These are phyloP conservation scores for Eumacrocentrus americanus DNA, from an alignment of 2,888 invertebrate genomes.

Conservation along the genomic window DNA sequence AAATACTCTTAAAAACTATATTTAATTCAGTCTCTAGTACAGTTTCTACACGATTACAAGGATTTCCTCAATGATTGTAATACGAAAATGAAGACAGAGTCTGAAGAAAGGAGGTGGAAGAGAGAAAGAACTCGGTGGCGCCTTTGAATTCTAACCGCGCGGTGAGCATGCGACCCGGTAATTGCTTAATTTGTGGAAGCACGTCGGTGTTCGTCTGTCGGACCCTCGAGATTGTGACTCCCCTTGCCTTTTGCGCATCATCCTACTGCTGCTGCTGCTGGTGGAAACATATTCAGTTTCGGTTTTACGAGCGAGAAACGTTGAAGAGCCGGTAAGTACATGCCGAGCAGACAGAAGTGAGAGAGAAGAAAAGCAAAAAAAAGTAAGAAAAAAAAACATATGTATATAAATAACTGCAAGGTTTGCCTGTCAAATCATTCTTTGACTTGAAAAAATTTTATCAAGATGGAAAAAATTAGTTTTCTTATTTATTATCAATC, in stretches of 20 bases:
- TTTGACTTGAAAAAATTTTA: not conserved
- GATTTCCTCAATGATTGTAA: not conserved
- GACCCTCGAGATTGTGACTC: slow-evolving; percentile 12
- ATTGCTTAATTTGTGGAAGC: slow-evolving; percentile 60
- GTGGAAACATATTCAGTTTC: slow-evolving; percentile 45
- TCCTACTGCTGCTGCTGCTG: slow-evolving; percentile 12
- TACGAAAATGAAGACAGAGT: not conserved
- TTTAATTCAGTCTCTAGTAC: too few relatives aligned
- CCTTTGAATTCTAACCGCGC: slow-evolving; percentile 31
- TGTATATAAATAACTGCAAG: too few relatives aligned
- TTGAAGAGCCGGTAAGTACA: slow-evolving; percentile 45
- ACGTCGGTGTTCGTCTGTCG: slow-evolving; percentile 28
- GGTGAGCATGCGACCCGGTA: slow-evolving; percentile 47
- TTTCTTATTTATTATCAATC: not conserved
- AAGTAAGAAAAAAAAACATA: too few relatives aligned
- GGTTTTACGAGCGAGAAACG: slow-evolving; percentile 56
- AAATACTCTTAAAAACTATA: not conserved
- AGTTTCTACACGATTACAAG: slow-evolving; percentile 9
- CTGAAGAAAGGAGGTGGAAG: not conserved
- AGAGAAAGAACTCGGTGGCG: slow-evolving; percentile 21
- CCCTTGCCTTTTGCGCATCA: slow-evolving; percentile 11
- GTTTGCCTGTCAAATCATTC: too few relatives aligned
- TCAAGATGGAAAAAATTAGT: slow-evolving; percentile 3
- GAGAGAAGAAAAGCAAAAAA: slow-evolving; percentile 18
- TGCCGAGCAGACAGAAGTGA: slow-evolving; percentile 17